Evolutionary conservation across 2,888 invertebrate species (phyloP), one percentile per base, ranked within the genome.

Genomic region (Apamea crenata): DNA sequence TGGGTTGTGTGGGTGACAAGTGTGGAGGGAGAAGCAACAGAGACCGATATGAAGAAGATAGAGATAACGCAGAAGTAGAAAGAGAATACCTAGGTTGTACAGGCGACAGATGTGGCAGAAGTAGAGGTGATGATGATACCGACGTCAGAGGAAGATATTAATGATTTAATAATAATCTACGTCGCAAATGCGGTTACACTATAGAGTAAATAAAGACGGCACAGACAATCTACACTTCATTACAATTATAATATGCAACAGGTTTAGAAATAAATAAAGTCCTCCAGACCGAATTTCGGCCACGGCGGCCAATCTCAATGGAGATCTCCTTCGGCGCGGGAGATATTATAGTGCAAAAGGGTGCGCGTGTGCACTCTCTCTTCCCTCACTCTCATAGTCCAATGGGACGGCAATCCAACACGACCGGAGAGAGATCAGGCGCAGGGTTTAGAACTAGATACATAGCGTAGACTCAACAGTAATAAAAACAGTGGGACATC

Each of bases 1-100:
- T 83, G 53, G 63, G 47, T 32, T 66, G 78, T 56, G 16, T 63
- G 32, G 83, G 71, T 61, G 32, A 63, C 53, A 47, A 2, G 4
- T 66, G 72, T 66, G 61, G 32, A 71, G n/a, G 12, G 0, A 77
- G 29, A 36, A 72, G n/a, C 40, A n/a, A 61, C 29, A 69, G 16
- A 40, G 12, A 44, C 4, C 18, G 8, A 0, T n/a, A 53, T 65
- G 6, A 2, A 12, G 18, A 25, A 65, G 7, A 3, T 21, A 44
- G 18, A 61, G 14, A 78, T 7, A 21, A 29, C 7, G 21, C 32
- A 59, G 18, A 78, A 5, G n/a, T 14, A 16, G 12, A 14, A 56
- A 56, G 50, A 59, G 50, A 82, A 36, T 36, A 53, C 25, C 18
- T 29, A 2, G 59, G 32, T 25, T 84, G 70, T 59, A 63, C 6